Base-by-base conservation (phyloP, 2,888 invertebrate species). In the Clistopyga incitator region DNA sequence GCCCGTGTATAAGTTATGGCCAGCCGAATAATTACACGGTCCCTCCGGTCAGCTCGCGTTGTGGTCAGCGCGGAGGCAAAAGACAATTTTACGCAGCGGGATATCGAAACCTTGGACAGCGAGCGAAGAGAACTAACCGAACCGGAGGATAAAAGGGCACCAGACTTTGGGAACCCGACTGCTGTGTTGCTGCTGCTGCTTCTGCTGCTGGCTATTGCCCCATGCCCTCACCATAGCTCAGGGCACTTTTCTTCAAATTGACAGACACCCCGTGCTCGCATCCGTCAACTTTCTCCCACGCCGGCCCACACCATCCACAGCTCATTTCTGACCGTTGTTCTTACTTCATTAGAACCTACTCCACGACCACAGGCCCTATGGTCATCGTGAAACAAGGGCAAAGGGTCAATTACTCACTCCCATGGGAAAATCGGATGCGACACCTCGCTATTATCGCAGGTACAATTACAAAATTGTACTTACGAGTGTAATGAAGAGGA, bases 21-120 rank as follows among this genome's bases (percentile, higher is more conserved):
- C 88, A 89, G 88, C 89, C 88, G 91, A 92, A 92, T 92, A 92
- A 92, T 92, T 92, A 92, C 92, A 92, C 88, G 91, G 90, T 88
- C 89, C 87, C 88, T 87, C 85, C 86, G 86, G 86, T 87, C 79
- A 71, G 45, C 61, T 78, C 85, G 87, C 88, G 88, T 88, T 90
- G 91, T 89, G 91, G 90, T 90, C 89, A 87, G 89, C 89, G 90
- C 90, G 88, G 92, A 92, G 92, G 92, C 92, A 92, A 92, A 93
- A 93, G 93, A 93, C 93, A 92, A 93, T 93, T 93, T 93, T 92
- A 91, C 93, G 89, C 93, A 93, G 93, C 93, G 89, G 93, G 93
- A 87, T 83, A 87, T 84, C 88, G 84, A 81, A 81, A 84, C 78
- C 84, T 84, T 78, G 84, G 81, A 78, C 65, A 79, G 56, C 71